Evolutionary conservation across 2,797 vertebrate genomes (phyloP).

Genomic region (Alectoris magna): DNA sequence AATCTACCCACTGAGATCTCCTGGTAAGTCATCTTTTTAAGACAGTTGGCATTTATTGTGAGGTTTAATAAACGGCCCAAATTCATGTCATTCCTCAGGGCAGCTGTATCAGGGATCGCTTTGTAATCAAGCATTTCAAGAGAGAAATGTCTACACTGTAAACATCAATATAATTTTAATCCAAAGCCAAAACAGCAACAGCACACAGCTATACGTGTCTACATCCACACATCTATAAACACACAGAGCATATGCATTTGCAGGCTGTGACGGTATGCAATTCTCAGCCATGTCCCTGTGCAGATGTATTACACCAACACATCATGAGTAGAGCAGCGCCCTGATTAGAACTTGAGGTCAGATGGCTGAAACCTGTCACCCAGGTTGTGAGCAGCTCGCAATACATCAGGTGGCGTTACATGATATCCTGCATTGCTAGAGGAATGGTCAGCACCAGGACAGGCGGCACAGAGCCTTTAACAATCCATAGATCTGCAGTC

Average conservation of each 20-base stretch:
- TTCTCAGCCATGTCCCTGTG: not conserved
- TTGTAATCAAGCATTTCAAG: not conserved
- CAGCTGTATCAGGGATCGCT: not conserved
- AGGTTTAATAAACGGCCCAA: not conserved
- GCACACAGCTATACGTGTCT: rapidly evolving
- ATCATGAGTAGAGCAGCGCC: not conserved
- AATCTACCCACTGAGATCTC: not conserved
- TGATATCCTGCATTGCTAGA: not conserved
- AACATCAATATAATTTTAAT: not conserved
- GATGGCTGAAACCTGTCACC: not conserved
- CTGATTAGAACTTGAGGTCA: not conserved
- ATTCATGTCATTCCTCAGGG: not conserved
- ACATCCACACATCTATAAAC: not conserved
- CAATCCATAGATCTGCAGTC: not conserved
- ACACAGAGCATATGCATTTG: rapidly evolving
- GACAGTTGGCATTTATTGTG: not conserved
- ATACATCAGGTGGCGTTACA: not conserved
- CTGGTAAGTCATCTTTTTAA: not conserved
- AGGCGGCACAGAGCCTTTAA: not conserved
- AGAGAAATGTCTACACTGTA: not conserved
- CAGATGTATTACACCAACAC: conserved; percentile 17
- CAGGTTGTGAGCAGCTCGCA: not conserved
- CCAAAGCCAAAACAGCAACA: not conserved
- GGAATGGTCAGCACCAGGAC: not conserved
- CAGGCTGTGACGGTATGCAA: not conserved